Percentiles rank a stretch among this genome's conserved stretches.
phyloP scores from a whole-genome alignment of 2,113 vertebrate species.

The Python bivittatus region DNA sequence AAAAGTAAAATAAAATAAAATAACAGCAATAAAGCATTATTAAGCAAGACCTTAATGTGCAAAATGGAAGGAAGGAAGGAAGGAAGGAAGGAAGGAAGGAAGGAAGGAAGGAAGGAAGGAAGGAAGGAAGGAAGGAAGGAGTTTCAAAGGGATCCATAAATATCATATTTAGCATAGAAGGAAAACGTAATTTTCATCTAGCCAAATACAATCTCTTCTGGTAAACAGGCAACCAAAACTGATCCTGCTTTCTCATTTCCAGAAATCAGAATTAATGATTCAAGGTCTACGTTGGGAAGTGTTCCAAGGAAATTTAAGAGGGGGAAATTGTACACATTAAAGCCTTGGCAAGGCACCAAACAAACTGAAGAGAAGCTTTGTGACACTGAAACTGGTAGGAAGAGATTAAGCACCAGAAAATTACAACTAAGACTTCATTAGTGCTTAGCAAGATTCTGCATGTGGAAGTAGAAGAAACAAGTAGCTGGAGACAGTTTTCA shows the following conservation, averaged over 20 bases:
- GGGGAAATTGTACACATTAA: neutral
- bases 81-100: neutral
- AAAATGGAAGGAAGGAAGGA: neutral
- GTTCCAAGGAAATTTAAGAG: conserved; percentile 19
- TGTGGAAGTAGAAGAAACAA: conserved; percentile 20
- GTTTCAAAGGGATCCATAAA: neutral
- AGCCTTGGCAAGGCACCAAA: conserved; percentile 6
- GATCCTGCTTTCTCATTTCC: neutral
- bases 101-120: neutral
- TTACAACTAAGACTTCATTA: conserved; percentile 9
- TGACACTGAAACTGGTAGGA: neutral
- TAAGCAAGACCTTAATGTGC: neutral
- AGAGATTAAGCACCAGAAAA: conserved; percentile 33
- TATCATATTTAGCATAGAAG: conserved; percentile 2
- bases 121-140: neutral
- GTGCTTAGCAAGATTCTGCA: conserved; percentile 33
- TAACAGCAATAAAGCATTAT: neutral
- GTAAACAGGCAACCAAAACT: neutral
- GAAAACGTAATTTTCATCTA: neutral
- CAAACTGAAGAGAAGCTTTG: conserved; percentile 15
- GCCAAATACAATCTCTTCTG: conserved; percentile 5
- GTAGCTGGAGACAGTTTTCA: conserved; percentile 39
- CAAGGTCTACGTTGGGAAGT: conserved; percentile 19
- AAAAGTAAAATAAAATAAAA: neutral
- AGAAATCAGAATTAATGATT: conserved; percentile 22